Evolutionary conservation across 2,113 vertebrate genomes (phyloP).

Genomic region (Macrotis lagotis): DNA sequence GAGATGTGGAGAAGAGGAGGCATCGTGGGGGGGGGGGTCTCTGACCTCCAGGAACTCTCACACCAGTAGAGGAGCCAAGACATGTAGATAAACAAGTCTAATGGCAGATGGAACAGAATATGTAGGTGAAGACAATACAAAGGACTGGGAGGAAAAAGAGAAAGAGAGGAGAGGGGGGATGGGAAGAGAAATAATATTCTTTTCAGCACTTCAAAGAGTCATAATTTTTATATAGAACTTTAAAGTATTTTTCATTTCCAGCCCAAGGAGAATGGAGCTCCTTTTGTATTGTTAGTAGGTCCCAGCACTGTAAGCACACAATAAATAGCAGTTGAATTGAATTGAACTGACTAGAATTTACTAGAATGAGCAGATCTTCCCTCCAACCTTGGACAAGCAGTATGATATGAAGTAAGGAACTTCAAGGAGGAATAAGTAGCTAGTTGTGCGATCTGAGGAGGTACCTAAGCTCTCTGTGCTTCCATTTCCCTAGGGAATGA

Average conservation of each 20-base stretch:
- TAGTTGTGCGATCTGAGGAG: conserved; percentile 20
- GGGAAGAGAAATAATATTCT: background rate
- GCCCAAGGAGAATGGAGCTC: background rate
- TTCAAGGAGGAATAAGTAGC: background rate
- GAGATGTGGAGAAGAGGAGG: background rate
- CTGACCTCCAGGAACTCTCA: background rate
- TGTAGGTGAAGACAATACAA: background rate
- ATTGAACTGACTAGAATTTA: background rate
- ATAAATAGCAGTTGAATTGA: background rate
- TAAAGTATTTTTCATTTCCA: background rate
- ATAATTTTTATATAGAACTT: background rate
- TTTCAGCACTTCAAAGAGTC: background rate
- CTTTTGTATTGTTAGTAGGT: background rate
- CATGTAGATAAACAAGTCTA: background rate
- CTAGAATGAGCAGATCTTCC: background rate
- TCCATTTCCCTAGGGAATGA: background rate
- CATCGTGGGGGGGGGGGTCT: too few species aligned
- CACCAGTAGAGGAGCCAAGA: background rate
- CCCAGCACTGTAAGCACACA: background rate
- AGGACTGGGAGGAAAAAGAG: background rate
- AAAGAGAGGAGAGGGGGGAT: background rate
- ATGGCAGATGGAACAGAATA: background rate
- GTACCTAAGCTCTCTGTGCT: conserved; percentile 30
- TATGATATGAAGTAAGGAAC: background rate
- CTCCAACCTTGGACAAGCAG: background rate